Evolutionary conservation across 2,113 vertebrate species (phyloP).

Genomic region (Perca fluviatilis): DNA sequence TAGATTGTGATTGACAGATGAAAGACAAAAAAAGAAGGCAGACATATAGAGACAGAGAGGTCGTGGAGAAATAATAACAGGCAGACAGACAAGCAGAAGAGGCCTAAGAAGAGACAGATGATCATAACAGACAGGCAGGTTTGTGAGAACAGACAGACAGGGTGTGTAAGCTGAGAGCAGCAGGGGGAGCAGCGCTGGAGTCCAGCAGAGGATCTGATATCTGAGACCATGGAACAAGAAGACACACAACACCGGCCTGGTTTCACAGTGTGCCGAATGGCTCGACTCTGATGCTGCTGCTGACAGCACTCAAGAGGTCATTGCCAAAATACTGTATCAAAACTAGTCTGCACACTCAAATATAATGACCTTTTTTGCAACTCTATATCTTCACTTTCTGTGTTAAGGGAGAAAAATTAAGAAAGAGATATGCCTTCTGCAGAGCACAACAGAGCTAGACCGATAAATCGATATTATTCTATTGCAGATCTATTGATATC

Average conservation of each 20-base stretch:
- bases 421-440: not conserved
- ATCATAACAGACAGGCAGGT: not conserved
- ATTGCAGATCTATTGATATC: not conserved
- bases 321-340: constrained; percentile 1
- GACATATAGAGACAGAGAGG: not conserved
- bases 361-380: not conserved
- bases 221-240: constrained; percentile 77
- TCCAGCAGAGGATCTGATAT: constrained; percentile 77
- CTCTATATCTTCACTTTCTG: not conserved
- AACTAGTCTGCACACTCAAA: not conserved
- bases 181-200: constrained; percentile 30
- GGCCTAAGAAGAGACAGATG: not conserved
- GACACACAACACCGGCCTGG: constrained; percentile 69
- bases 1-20: not conserved
- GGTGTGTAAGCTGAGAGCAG: constrained; percentile 70
- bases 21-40: constrained; percentile 10
- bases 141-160: constrained; percentile 25
- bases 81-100: not conserved
- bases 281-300: constrained; percentile 1
- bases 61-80: not conserved
- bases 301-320: constrained; percentile 19
- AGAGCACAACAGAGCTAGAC: not conserved
- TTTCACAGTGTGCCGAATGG: not conserved
- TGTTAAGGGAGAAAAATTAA: not conserved
- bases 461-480: not conserved